Conservation (phyloP, 1,140 invertebrate genomes). For the Drosophila tropicalis region DNA sequence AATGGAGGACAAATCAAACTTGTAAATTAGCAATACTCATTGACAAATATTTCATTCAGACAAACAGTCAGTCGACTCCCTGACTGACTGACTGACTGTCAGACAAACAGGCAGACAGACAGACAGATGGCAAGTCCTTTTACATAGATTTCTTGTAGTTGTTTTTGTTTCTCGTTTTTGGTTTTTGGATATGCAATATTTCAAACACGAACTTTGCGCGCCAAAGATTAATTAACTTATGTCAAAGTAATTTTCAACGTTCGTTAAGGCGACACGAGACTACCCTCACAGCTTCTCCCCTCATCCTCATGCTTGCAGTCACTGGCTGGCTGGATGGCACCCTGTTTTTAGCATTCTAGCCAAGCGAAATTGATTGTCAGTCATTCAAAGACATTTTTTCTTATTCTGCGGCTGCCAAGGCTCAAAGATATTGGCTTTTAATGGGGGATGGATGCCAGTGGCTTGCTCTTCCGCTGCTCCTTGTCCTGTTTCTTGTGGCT, state of each 20-base stretch:
- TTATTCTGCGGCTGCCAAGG: conserved; percentile 56
- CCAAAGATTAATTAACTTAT: conserved; percentile 83
- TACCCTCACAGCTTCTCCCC: neutral
- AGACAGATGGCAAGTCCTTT: conserved; percentile 28
- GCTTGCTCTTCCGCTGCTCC: neutral
- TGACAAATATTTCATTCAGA: conserved; percentile 78
- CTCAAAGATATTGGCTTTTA: conserved; percentile 80
- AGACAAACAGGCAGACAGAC: conserved; percentile 20
- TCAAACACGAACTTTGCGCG: conserved; percentile 81
- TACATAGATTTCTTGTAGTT: conserved; percentile 2
- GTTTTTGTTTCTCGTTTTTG: conserved; percentile 6
- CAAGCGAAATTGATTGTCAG: conserved; percentile 82
- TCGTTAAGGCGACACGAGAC: conserved; percentile 79
- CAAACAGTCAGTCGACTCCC: conserved; percentile 44
- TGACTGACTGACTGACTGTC: conserved; percentile 19
- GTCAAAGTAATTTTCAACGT: conserved; percentile 83
- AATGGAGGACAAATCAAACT: conserved; percentile 75
- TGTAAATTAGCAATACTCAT: conserved; percentile 83
- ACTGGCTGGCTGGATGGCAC: neutral
- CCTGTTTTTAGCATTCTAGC: conserved; percentile 24
- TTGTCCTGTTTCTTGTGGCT: conserved; percentile 45
- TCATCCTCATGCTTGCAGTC: neutral
- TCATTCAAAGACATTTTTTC: conserved; percentile 83
- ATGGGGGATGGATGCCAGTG: conserved; percentile 62
- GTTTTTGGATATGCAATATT: conserved; percentile 70